A percentile compares a stretch with the other conserved stretches of the same genome.
Conservation (phyloP, 2,797 vertebrate species). For the Nannoperca obscura region DNA sequence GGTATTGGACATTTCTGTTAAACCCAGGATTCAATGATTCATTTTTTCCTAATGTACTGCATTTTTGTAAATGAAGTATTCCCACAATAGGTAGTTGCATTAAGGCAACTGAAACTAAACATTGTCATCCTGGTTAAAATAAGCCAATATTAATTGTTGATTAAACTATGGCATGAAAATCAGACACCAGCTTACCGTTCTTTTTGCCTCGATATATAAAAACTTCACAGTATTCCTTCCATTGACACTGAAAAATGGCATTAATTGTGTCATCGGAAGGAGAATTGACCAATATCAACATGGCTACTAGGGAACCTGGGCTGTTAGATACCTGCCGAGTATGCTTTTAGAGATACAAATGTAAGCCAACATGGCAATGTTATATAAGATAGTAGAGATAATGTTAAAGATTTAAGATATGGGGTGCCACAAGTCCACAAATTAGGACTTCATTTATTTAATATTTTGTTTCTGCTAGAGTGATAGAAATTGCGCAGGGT, state of each 20-base stretch:
- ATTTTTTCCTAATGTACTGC: background rate
- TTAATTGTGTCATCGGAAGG: background rate
- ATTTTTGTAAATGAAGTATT: background rate
- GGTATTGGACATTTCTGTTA: background rate
- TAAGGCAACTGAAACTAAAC: background rate
- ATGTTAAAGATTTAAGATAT: background rate
- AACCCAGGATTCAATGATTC: background rate
- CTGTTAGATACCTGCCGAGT: background rate
- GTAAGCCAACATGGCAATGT: background rate
- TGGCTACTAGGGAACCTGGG: background rate
- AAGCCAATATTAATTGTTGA: background rate
- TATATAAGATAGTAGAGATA: background rate
- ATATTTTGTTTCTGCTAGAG: background rate
- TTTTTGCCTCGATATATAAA: background rate
- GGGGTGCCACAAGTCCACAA: background rate
- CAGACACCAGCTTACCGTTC: background rate
- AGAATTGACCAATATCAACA: background rate
- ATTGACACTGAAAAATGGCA: background rate
- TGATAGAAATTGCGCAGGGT: background rate
- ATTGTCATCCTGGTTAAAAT: background rate
- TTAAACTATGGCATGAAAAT: background rate
- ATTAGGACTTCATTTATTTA: background rate
- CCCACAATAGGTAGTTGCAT: background rate
- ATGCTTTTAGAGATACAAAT: background rate
- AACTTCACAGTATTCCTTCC: background rate